Evolutionary conservation across 1,140 invertebrate species (phyloP), one percentile per base, ranked within the genome.

Genomic region (Heliconius melpomene): DNA sequence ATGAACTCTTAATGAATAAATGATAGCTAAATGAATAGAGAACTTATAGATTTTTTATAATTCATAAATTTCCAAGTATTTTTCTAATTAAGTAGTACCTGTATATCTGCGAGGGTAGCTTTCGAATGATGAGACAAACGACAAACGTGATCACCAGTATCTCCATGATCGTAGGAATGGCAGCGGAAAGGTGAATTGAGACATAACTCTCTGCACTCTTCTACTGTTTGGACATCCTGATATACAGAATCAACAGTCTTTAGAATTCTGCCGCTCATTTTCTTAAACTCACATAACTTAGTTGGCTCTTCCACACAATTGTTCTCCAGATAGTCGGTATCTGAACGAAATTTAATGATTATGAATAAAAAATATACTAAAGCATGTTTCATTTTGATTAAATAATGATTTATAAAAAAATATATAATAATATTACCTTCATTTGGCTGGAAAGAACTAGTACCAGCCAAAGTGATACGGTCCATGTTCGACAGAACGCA

Each of bases 161-260:
- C 98, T 26, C 98, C 98, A 89, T 98, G 98, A 93, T 99, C 98
- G 90, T 98, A 99, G 0, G 98, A 98, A 88, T 98, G 98, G 91
- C 98, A 99, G 88, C 97, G 96, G 94, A 97, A 97, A 9, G 98
- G 97, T 13, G 98, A 98, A 87, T 97, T 98, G 36, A 98, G 95
- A 89, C 98, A 99, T 54, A 98, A 95, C 84, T 98, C 97, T 72
- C 98, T 96, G 90, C 97, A 98, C 94, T 98, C 98, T 79, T 98
- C 97, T 74, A 98, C 95, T 6, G 97, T 98, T 80, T 96, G 97
- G 1, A 98, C 97, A 86, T 98, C 98, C 94, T 98, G 97, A 88
- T 98, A 98, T 8, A 99, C 98, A 5, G 98, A 98, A 87, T 99
- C 98, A 3, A 99, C 98, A 0, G 98, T 99, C 93, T 99, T 99